phyloP scores from a whole-genome alignment of 1,140 invertebrate species.

The Elymnias hypermnestra region DNA sequence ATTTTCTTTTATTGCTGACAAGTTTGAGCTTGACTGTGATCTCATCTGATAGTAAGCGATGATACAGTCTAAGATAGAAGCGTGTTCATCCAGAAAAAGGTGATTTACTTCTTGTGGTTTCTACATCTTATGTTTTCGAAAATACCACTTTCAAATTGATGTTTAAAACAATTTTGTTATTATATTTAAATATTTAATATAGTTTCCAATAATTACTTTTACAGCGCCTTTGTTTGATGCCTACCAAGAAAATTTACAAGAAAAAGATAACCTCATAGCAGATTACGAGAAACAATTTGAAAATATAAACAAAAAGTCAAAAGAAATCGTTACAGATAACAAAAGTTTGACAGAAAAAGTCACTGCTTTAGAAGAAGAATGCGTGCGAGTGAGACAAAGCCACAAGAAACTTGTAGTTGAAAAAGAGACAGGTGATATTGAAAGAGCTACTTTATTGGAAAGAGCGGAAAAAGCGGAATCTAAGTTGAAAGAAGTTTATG shows the following conservation, averaged over 20 bases:
- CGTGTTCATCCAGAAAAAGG: too few species aligned
- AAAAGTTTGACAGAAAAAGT: conserved; percentile 74
- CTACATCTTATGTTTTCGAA: too few species aligned
- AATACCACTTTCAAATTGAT: too few species aligned
- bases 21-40: too few species aligned
- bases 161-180: neutral
- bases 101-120: too few species aligned
- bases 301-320: conserved; percentile 78
- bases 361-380: conserved; percentile 72
- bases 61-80: too few species aligned
- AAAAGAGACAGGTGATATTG: conserved; percentile 76
- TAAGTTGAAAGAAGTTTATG: conserved; percentile 79
- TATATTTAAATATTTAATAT: too few species aligned
- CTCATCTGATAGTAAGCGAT: too few species aligned
- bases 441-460: conserved; percentile 77
- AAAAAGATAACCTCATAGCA: conserved; percentile 80
- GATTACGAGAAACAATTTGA: conserved; percentile 80
- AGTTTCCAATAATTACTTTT: conserved; percentile 19
- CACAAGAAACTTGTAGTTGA: conserved; percentile 71
- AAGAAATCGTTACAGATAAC: conserved; percentile 80
- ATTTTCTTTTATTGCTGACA: too few species aligned
- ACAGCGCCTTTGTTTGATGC: conserved; percentile 80
- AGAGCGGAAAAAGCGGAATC: conserved; percentile 75
- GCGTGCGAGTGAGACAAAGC: conserved; percentile 71
- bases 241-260: conserved; percentile 81